These are phyloP conservation scores for Climacteris rufus DNA, from an alignment of 2,113 vertebrate species.

Conservation along the genomic window DNA sequence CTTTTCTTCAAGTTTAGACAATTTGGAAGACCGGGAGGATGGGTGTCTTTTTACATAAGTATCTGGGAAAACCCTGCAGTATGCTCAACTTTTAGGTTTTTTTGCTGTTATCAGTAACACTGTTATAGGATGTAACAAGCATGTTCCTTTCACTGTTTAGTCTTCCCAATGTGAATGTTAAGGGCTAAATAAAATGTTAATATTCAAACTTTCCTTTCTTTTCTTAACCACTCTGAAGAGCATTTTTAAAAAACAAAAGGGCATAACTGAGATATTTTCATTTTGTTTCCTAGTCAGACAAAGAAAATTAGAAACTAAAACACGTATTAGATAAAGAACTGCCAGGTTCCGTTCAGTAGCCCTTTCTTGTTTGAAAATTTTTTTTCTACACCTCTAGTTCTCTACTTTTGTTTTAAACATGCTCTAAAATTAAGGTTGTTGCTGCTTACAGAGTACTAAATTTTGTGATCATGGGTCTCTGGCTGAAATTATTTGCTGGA, in stretches of 20 bases:
- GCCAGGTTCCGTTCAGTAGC: not conserved
- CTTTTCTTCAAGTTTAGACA: not conserved
- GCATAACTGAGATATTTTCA: not conserved
- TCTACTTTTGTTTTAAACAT: not conserved
- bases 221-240: not conserved
- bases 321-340: not conserved
- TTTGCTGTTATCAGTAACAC: not conserved
- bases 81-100: not conserved
- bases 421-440: not conserved
- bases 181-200: not conserved
- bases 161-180: not conserved
- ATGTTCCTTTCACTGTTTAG: not conserved
- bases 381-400: not conserved
- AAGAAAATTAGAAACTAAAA: not conserved
- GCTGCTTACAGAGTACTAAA: not conserved
- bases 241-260: not conserved
- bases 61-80: not conserved
- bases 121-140: not conserved
- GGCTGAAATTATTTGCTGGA: not conserved
- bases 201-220: not conserved
- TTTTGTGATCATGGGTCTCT: not conserved
- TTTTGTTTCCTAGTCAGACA: not conserved
- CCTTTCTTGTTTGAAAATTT: not conserved
- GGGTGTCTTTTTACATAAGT: not conserved
- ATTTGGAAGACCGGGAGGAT: not conserved